Conservation (phyloP, 1,140 invertebrate species). For the Oreohelix idahoensis region DNA sequence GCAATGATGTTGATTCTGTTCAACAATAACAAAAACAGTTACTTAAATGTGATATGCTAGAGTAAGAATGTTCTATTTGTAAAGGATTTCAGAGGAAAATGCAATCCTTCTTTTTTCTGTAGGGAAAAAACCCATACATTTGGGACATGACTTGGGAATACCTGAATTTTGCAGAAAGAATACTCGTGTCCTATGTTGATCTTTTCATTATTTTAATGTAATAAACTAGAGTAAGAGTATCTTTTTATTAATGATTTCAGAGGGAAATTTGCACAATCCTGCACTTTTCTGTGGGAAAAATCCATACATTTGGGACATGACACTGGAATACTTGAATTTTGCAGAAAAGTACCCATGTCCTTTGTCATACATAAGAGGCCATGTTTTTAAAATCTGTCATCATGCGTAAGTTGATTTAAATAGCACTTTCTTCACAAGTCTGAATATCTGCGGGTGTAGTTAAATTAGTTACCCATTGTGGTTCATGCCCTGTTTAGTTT, state of each 20-base stretch:
- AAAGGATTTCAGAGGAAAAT: too few relatives aligned
- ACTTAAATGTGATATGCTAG: too few relatives aligned
- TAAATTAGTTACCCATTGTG: too few relatives aligned
- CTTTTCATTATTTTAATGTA: too few relatives aligned
- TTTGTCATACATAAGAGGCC: slow-evolving; percentile 91
- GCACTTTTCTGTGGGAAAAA: slow-evolving; percentile 83
- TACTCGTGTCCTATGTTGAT: slow-evolving; percentile 92
- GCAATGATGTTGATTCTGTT: too few relatives aligned
- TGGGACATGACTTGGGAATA: slow-evolving; percentile 95
- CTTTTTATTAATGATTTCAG: slow-evolving; percentile 75
- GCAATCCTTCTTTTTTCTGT: too few relatives aligned
- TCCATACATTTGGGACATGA: slow-evolving; percentile 90
- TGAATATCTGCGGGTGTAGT: too few relatives aligned
- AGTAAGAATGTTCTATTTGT: too few relatives aligned
- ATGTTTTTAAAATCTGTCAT: slow-evolving; percentile 97
- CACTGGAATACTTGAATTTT: slow-evolving; percentile 89
- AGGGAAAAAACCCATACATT: slow-evolving; percentile 79
- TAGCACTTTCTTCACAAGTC: too few relatives aligned
- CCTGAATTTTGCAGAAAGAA: slow-evolving; percentile 84
- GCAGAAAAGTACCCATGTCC: slow-evolving; percentile 89
- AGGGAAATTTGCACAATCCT: slow-evolving; percentile 97
- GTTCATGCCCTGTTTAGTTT: too few relatives aligned
- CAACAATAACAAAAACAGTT: too few relatives aligned
- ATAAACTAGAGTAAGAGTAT: too few relatives aligned
- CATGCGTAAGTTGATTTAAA: slow-evolving; percentile 83